phyloP scores from a whole-genome alignment of 2,113 vertebrate genomes.

The Psophia crepitans region DNA sequence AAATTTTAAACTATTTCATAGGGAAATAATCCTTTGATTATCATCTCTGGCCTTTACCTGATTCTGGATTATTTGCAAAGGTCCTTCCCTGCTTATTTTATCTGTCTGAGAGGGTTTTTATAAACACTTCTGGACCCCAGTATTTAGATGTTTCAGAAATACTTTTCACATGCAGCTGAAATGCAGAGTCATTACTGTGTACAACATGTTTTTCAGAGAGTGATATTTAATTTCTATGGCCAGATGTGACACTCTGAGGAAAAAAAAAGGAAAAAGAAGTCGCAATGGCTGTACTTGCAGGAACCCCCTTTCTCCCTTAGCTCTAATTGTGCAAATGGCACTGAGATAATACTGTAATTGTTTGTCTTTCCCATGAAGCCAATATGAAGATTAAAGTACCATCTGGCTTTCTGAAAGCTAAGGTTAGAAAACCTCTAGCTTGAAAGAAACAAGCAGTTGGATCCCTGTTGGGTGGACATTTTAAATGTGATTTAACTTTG shows the following conservation, averaged over 20 bases:
- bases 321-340: conserved; percentile 20
- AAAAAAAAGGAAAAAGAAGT: not conserved
- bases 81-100: not conserved
- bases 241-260: not conserved
- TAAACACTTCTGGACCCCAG: not conserved
- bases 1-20: not conserved
- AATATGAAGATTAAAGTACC: conserved; percentile 13
- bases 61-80: not conserved
- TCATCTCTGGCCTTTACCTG: not conserved
- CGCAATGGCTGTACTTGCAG: not conserved
- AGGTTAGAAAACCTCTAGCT: conserved; percentile 11
- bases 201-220: not conserved
- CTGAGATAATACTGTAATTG: not conserved
- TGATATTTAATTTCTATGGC: not conserved
- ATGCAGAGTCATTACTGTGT: not conserved
- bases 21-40: not conserved
- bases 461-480: not conserved
- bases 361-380: conserved; percentile 4
- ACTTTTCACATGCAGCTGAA: not conserved
- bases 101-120: not conserved
- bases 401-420: conserved; percentile 25
- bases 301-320: not conserved
- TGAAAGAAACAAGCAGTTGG: not conserved
- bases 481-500: conserved; percentile 42
- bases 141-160: not conserved